Conservation (phyloP, 2,888 invertebrate genomes). For the Acanthococcus lagerstroemiae region DNA sequence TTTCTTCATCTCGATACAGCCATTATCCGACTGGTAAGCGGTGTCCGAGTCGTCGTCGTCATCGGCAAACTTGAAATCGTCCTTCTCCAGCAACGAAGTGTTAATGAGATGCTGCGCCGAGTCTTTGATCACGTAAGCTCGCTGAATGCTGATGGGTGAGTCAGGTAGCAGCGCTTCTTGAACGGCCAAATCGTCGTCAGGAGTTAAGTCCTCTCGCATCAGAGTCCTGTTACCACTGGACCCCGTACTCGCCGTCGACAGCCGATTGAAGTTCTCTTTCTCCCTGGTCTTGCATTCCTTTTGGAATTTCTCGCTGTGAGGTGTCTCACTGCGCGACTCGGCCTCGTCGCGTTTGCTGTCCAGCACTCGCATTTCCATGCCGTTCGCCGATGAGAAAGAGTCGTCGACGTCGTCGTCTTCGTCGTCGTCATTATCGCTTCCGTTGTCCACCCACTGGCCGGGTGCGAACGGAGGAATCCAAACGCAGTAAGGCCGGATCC, state of each 20-base stretch:
- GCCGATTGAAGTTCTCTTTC: conserved; percentile 14
- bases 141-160: neutral
- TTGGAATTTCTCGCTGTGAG: conserved; percentile 17
- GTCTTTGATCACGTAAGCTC: conserved; percentile 10
- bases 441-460: conserved; percentile 32
- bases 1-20: too few relatives aligned
- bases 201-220: conserved; percentile 4
- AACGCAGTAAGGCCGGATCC: conserved; percentile 77
- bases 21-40: too few relatives aligned
- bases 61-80: conserved; percentile 10
- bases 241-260: conserved; percentile 9
- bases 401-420: conserved; percentile 2
- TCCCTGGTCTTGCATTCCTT: conserved; percentile 1
- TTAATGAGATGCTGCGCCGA: neutral
- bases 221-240: conserved; percentile 6
- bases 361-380: conserved; percentile 11
- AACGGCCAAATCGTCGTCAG: conserved; percentile 12
- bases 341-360: neutral
- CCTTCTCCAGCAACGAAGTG: neutral
- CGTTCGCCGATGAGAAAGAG: neutral
- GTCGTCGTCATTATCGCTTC: conserved; percentile 4
- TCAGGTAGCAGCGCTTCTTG: conserved; percentile 13
- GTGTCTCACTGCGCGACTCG: neutral
- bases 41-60: conserved; percentile 16
- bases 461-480: conserved; percentile 64